Percentiles rank a stretch among this genome's conserved stretches.
Conservation (phyloP, 2,888 invertebrate genomes). For the Ectemnius continuus region DNA sequence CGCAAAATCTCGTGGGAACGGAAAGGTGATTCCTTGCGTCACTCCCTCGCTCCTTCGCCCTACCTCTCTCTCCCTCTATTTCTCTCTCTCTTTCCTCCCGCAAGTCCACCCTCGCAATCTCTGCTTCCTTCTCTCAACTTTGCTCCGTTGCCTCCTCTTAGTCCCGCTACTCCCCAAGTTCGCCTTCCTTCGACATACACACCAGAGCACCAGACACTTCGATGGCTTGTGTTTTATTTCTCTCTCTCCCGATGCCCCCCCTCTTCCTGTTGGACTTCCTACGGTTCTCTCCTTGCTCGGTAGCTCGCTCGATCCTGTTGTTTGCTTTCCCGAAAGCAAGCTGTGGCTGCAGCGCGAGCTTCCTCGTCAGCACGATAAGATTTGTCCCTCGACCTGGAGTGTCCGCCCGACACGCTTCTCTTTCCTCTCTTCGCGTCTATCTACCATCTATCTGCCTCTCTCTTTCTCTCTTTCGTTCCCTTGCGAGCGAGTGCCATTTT, state of each 20-base stretch:
- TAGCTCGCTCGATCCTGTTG: conserved; percentile 31
- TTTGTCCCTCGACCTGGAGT: conserved; percentile 38
- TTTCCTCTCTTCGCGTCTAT: not conserved
- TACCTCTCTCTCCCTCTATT: conserved; percentile 16
- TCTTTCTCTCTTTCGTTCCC: conserved; percentile 9
- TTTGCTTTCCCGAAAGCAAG: conserved; percentile 60
- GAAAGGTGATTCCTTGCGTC: conserved; percentile 60
- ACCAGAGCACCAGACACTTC: conserved; percentile 22
- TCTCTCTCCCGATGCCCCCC: conserved; percentile 23
- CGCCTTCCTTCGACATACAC: not conserved
- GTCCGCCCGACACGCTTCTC: conserved; percentile 12
- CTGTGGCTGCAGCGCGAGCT: conserved; percentile 17
- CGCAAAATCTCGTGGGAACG: conserved; percentile 71
- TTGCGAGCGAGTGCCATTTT: conserved; percentile 37
- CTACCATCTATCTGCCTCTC: too few species aligned
- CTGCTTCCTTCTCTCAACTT: not conserved
- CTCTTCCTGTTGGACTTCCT: conserved; percentile 2
- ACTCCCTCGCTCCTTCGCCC: conserved; percentile 3
- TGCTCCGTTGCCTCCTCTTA: conserved; percentile 11
- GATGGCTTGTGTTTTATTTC: conserved; percentile 24
- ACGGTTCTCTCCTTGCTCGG: conserved; percentile 18
- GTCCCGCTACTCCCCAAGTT: conserved; percentile 1
- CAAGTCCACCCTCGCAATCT: not conserved
- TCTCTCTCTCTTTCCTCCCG: conserved; percentile 17
- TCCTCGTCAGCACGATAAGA: conserved; percentile 50